phyloP scores from a whole-genome alignment of 2,888 invertebrate genomes.

The Timandra comae region DNA sequence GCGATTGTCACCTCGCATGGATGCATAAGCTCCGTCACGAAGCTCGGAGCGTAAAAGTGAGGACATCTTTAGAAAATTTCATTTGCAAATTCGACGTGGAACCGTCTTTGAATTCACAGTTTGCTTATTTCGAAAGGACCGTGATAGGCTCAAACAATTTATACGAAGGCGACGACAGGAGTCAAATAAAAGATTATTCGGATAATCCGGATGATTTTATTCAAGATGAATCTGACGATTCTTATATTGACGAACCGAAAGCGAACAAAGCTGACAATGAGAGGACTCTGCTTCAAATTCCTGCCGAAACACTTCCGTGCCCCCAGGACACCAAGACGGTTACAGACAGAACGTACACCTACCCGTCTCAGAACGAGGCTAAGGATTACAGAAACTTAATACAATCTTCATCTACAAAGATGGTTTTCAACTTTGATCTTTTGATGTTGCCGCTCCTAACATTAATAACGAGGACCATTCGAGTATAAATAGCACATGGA shows the following conservation, averaged over 20 bases:
- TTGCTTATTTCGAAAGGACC: constrained; percentile 60
- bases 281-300: constrained; percentile 71
- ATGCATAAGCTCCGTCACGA: constrained; percentile 86
- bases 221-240: constrained; percentile 59
- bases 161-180: constrained; percentile 51
- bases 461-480: constrained; percentile 33
- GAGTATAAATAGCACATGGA: constrained; percentile 26
- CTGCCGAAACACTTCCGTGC: constrained; percentile 76
- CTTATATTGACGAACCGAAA: constrained; percentile 58
- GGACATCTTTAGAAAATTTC: constrained; percentile 83
- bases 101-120: constrained; percentile 55
- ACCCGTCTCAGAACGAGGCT: constrained; percentile 77
- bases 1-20: constrained; percentile 91
- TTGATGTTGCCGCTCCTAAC: constrained; percentile 31
- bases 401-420: constrained; percentile 37
- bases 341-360: constrained; percentile 73
- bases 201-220: constrained; percentile 56
- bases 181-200: constrained; percentile 50
- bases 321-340: constrained; percentile 79
- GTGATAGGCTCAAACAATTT: constrained; percentile 56
- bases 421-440: constrained; percentile 25
- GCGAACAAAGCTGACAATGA: constrained; percentile 57
- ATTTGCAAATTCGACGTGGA: constrained; percentile 80
- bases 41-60: constrained; percentile 83
- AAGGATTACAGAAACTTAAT: constrained; percentile 70